Percentiles rank a stretch among this genome's conserved stretches.
These are phyloP conservation scores for Stomatorhinus ivindoensis DNA, from an alignment of 2,113 vertebrate species.

Conservation along the genomic window DNA sequence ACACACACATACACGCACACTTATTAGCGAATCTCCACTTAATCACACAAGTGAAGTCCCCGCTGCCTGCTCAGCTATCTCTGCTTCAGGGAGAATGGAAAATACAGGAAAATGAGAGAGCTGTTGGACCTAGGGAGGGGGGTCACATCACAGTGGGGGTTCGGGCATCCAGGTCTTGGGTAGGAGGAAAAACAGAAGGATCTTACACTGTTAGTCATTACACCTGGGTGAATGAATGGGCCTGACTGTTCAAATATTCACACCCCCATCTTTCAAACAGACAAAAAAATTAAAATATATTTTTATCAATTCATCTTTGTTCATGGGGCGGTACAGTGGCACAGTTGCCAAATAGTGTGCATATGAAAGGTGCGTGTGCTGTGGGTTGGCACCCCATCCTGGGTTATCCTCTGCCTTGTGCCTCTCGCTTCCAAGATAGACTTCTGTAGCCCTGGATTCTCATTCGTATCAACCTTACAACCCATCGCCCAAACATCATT, in stretches of 20 bases:
- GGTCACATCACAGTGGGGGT: background rate
- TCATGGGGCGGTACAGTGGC: background rate
- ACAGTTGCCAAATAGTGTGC: background rate
- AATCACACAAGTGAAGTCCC: background rate
- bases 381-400: background rate
- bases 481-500: background rate
- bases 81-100: background rate
- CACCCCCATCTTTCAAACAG: background rate
- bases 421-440: background rate
- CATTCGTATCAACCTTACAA: background rate
- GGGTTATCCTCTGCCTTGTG: background rate
- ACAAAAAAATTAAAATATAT: background rate
- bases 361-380: background rate
- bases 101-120: background rate
- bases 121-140: background rate
- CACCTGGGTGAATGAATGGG: background rate
- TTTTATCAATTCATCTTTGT: background rate
- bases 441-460: background rate
- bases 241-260: background rate
- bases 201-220: background rate
- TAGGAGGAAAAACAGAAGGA: background rate
- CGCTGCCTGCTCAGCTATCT: background rate
- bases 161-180: background rate
- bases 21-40: background rate
- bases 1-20: background rate